A percentile compares a stretch with the other conserved stretches of the same genome.
These are phyloP conservation scores for Cephalophus harveyi DNA, from an alignment of 2,113 vertebrate species.

Conservation along the genomic window DNA sequence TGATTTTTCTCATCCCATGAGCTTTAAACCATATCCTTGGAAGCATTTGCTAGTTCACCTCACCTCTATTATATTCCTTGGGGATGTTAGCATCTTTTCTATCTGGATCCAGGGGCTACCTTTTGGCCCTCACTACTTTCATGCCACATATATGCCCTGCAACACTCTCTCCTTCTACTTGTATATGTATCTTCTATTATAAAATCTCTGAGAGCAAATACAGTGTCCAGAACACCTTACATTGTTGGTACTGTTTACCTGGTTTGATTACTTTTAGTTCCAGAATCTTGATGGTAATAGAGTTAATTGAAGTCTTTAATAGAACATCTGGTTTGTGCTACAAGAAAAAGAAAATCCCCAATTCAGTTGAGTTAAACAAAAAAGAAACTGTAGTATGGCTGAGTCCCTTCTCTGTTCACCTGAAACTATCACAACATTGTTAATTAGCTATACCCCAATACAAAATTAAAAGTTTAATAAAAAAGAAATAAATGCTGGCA, in stretches of 20 bases:
- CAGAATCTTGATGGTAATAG: not conserved
- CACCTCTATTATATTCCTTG: not conserved
- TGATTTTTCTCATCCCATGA: not conserved
- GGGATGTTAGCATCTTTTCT: not conserved
- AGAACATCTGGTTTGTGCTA: not conserved
- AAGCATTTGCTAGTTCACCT: not conserved
- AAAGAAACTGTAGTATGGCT: not conserved
- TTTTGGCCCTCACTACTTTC: not conserved
- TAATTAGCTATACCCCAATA: not conserved
- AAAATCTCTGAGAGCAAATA: not conserved
- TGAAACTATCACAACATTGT: not conserved
- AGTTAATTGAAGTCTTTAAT: not conserved
- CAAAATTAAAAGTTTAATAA: not conserved
- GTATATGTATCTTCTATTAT: not conserved
- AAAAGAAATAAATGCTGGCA: not conserved
- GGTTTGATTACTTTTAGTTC: not conserved
- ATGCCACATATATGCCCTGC: not conserved
- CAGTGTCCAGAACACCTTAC: not conserved
- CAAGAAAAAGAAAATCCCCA: slow-evolving; percentile 7
- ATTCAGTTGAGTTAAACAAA: not conserved
- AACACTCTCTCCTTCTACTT: not conserved
- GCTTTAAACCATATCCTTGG: not conserved
- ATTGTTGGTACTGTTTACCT: not conserved
- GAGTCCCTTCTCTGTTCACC: not conserved
- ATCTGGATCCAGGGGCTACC: not conserved